Evolutionary conservation across 2,888 invertebrate genomes (phyloP).

Genomic region (Sepiola atlantica): DNA sequence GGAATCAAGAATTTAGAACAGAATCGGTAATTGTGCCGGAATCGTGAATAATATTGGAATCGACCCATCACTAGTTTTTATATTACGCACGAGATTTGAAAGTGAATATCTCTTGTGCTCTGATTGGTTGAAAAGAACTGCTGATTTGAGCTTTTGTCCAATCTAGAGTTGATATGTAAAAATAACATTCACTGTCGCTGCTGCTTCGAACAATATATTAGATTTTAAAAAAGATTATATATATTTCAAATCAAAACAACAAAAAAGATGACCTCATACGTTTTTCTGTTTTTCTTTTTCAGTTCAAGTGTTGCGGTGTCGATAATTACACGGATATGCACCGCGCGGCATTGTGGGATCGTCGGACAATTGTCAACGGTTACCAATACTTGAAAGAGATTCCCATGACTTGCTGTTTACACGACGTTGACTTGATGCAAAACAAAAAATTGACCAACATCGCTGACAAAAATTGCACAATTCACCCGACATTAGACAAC

Average conservation of each 20-base stretch:
- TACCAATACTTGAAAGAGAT: slow-evolving; percentile 35
- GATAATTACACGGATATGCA: slow-evolving; percentile 40
- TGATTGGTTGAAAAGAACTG: too few species aligned
- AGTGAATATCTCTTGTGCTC: too few species aligned
- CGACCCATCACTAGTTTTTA: not conserved
- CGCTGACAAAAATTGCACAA: slow-evolving; percentile 8
- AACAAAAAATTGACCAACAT: not conserved
- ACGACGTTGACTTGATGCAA: not conserved
- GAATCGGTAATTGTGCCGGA: too few species aligned
- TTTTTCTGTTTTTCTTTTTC: not conserved
- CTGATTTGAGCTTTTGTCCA: too few species aligned
- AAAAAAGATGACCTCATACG: not conserved
- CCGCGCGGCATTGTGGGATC: not conserved
- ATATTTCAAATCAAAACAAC: not conserved
- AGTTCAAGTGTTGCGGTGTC: slow-evolving; percentile 39
- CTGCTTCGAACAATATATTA: too few species aligned
- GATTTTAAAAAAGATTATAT: too few species aligned
- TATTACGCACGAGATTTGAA: too few species aligned
- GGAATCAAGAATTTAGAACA: too few species aligned
- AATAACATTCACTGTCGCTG: too few species aligned
- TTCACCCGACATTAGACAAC: not conserved
- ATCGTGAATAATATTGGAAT: too few species aligned
- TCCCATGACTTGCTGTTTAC: slow-evolving; percentile 23
- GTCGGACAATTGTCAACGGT: not conserved
- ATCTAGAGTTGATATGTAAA: too few species aligned